Percentiles rank a stretch among this genome's conserved stretches.
Conservation (phyloP, 1,140 invertebrate species). For the Hesperophylax magnus region DNA sequence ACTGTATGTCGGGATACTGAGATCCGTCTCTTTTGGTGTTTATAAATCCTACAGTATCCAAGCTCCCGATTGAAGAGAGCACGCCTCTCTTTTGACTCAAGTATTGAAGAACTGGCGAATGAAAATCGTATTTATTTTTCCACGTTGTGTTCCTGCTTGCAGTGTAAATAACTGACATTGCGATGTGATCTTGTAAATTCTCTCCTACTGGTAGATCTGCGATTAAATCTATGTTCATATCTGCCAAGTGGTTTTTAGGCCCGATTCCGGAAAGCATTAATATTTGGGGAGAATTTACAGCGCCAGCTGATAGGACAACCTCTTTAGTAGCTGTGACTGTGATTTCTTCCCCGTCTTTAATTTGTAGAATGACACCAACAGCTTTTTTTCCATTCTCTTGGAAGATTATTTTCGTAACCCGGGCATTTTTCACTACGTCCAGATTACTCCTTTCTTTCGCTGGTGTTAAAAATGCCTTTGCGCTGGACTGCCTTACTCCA, state of each 20-base stretch:
- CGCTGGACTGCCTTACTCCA: conserved; percentile 64
- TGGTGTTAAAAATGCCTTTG: conserved; percentile 70
- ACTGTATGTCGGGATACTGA: conserved; percentile 50
- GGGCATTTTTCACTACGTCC: conserved; percentile 82
- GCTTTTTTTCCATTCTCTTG: conserved; percentile 80
- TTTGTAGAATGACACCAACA: conserved; percentile 82
- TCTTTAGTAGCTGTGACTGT: conserved; percentile 80
- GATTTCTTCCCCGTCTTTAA: conserved; percentile 74
- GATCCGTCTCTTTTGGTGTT: conserved; percentile 53
- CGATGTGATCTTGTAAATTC: conserved; percentile 77
- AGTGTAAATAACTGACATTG: conserved; percentile 34
- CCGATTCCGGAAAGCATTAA: conserved; percentile 92
- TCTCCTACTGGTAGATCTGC: conserved; percentile 81
- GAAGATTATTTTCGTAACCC: conserved; percentile 81
- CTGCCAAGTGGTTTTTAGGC: conserved; percentile 80
- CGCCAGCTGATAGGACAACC: conserved; percentile 84
- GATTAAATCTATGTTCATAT: conserved; percentile 80
- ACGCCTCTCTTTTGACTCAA: conserved; percentile 26
- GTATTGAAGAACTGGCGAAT: conserved; percentile 4
- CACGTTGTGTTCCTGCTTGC: not conserved
- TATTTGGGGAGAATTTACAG: conserved; percentile 85
- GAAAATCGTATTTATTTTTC: not conserved
- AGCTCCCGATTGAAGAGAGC: conserved; percentile 8
- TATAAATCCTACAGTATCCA: conserved; percentile 53
- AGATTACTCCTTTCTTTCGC: conserved; percentile 75